A percentile compares a stretch with the other conserved stretches of the same genome.
Conservation (phyloP, 2,113 vertebrate species). For the Hirundichthys speculiger region DNA sequence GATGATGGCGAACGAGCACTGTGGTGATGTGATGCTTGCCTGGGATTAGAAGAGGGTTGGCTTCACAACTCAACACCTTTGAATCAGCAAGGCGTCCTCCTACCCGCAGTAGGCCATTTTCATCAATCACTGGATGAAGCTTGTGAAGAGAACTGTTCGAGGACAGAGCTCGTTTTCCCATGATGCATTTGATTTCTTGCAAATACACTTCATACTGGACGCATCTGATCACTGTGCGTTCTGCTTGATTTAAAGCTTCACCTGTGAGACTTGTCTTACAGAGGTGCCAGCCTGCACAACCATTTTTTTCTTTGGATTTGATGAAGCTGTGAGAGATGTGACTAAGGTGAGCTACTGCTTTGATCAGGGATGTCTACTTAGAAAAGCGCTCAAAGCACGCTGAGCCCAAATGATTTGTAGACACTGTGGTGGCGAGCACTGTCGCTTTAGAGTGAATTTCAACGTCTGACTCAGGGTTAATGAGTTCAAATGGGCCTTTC, state of each 20-base stretch:
- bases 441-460: not conserved
- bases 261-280: not conserved
- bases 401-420: not conserved
- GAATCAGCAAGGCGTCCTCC: slow-evolving; percentile 8
- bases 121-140: not conserved
- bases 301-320: not conserved
- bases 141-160: not conserved
- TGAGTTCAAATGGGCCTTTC: slow-evolving; percentile 4
- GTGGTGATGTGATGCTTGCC: slow-evolving; percentile 3
- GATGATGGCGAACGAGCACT: slow-evolving; percentile 3
- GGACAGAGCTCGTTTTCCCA: not conserved
- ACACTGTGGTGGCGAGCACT: not conserved
- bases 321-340: slow-evolving; percentile 1
- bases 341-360: not conserved
- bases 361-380: slow-evolving; percentile 5
- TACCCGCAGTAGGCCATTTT: not conserved
- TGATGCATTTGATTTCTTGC: not conserved
- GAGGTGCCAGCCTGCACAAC: not conserved
- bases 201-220: slow-evolving; percentile 1
- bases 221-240: not conserved
- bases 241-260: not conserved
- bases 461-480: not conserved
- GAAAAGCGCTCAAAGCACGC: slow-evolving; percentile 2
- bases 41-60: slow-evolving; percentile 6
- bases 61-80: not conserved